A percentile compares a stretch with the other conserved stretches of the same genome.
These are phyloP conservation scores for Sinotaia quadrata DNA, from an alignment of 2,888 invertebrate genomes.

Conservation along the genomic window DNA sequence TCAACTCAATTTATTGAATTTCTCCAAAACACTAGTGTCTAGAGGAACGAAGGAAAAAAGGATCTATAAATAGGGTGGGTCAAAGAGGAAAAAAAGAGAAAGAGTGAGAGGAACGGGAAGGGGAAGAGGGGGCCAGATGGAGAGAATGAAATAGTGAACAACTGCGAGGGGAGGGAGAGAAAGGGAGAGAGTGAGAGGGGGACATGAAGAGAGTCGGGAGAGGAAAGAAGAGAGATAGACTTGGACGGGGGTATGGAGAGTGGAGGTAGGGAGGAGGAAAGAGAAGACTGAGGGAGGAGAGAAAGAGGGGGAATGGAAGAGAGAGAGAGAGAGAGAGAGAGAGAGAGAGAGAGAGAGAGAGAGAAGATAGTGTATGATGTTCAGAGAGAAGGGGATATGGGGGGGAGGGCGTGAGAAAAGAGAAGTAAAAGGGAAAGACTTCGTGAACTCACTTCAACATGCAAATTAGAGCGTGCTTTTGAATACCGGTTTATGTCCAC, in stretches of 20 bases:
- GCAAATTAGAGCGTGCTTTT: too few relatives aligned
- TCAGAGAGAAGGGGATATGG: too few relatives aligned
- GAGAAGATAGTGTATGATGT: too few relatives aligned
- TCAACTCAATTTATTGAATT: neutral
- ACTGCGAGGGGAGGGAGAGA: neutral
- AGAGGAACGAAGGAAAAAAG: neutral
- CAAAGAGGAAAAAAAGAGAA: neutral
- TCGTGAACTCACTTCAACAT: too few relatives aligned
- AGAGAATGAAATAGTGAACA: neutral
- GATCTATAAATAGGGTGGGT: neutral
- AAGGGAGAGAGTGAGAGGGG: neutral
- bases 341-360: too few relatives aligned
- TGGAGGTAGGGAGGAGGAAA: neutral
- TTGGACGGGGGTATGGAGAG: neutral
- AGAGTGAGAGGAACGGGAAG: neutral
- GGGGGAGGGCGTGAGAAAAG: too few relatives aligned
- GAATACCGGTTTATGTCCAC: too few relatives aligned
- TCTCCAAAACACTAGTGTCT: neutral
- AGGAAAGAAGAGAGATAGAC: too few relatives aligned
- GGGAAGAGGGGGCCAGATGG: neutral
- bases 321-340: too few relatives aligned
- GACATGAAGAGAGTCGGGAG: neutral
- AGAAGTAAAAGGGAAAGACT: too few relatives aligned
- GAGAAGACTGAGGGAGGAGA: neutral
- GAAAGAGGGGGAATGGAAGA: too few relatives aligned